Conservation (phyloP, 1,140 invertebrate species). For the Oryzaephilus surinamensis region DNA sequence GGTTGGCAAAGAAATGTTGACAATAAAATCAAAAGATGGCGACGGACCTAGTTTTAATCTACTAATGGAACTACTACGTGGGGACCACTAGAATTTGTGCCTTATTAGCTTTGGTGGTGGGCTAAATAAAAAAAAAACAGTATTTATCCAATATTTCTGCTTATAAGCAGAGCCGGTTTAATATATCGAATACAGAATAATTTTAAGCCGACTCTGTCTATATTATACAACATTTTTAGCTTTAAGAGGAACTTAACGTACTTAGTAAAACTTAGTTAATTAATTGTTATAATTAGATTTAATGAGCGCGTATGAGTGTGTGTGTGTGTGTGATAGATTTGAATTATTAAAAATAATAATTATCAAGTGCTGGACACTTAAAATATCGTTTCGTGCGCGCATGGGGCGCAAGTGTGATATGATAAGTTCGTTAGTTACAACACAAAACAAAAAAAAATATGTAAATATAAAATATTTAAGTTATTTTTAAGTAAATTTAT, state of each 20-base stretch:
- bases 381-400: conserved; percentile 5
- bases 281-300: no score
- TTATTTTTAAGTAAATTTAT: conserved; percentile 9
- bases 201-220: conserved; percentile 1
- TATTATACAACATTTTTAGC: conserved; percentile 26
- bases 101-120: conserved; percentile 35
- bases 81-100: conserved; percentile 61
- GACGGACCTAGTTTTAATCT: conserved; percentile 87
- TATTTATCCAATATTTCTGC: conserved; percentile 14
- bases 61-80: conserved; percentile 86
- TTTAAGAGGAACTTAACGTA: conserved; percentile 31
- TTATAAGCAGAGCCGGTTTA: neutral
- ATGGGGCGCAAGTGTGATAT: conserved; percentile 2
- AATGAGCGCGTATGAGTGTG: no score
- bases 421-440: conserved; percentile 5
- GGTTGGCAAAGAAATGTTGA: conserved; percentile 86
- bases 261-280: no score
- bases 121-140: conserved; percentile 28
- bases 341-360: no score
- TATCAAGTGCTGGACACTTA: conserved; percentile 25
- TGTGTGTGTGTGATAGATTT: no score
- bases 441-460: no score
- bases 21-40: conserved; percentile 73
- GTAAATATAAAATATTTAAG: conserved; percentile 4
- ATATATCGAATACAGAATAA: neutral